Evolutionary conservation across 2,113 vertebrate species (phyloP).

Genomic region (western clawed frog (Xenopus tropicalis)): UCB_Xtro_10.0 CM004449.2:19919001-19919500

Average conservation of each 20-base stretch:
- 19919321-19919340: conserved; percentile 33
- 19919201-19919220: too few species aligned
- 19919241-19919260: not conserved
- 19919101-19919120: too few species aligned
- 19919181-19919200: too few species aligned
- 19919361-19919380: conserved; percentile 18
- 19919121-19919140: too few species aligned
- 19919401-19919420: not conserved
- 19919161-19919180: too few species aligned
- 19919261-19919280: conserved; percentile 1
- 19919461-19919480: not conserved
- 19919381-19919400: conserved; percentile 14
- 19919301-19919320: conserved; percentile 26
- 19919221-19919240: too few species aligned
- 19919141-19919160: too few species aligned
- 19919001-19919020: too few species aligned
- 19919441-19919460: conserved; percentile 8
- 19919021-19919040: too few species aligned
- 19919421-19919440: not conserved
- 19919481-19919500: not conserved
- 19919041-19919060: too few species aligned
- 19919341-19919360: conserved; percentile 30
- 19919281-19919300: conserved; percentile 18
- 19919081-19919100: too few species aligned
- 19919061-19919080: too few species aligned